These are phyloP conservation scores for Apeira syringaria DNA, from an alignment of 2,888 invertebrate species.

Conservation along the genomic window DNA sequence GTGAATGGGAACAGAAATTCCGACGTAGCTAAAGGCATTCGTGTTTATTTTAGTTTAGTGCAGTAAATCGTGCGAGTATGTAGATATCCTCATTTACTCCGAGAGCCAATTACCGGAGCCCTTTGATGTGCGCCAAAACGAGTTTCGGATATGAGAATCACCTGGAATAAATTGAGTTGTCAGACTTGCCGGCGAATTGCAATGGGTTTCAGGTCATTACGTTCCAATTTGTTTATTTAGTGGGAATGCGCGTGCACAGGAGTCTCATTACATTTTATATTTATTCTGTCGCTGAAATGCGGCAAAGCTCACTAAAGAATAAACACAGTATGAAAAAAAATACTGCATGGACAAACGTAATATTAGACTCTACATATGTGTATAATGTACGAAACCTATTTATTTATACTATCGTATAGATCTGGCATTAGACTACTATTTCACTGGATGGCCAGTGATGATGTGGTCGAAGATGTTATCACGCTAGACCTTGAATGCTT, in stretches of 20 bases:
- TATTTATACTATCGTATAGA: too few species aligned
- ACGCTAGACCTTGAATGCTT: too few species aligned
- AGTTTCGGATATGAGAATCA: slow-evolving; percentile 65
- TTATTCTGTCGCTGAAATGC: not conserved
- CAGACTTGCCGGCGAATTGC: slow-evolving; percentile 46
- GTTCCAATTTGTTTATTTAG: slow-evolving; percentile 55
- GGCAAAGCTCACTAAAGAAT: too few species aligned
- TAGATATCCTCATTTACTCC: slow-evolving; percentile 41
- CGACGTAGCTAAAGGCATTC: slow-evolving; percentile 7
- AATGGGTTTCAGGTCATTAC: slow-evolving; percentile 53
- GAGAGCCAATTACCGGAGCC: slow-evolving; percentile 66
- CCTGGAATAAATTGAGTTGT: slow-evolving; percentile 74
- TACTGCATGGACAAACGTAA: too few species aligned
- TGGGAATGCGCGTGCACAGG: slow-evolving; percentile 9
- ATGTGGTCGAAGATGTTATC: too few species aligned
- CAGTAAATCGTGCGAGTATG: slow-evolving; percentile 27
- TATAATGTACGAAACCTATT: too few species aligned
- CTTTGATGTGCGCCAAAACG: slow-evolving; percentile 70
- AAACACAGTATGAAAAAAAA: too few species aligned
- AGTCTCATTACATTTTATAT: slow-evolving; percentile 23
- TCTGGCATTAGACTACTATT: too few species aligned
- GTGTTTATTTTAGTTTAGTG: slow-evolving; percentile 28
- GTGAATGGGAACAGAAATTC: slow-evolving; percentile 20
- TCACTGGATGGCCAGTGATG: too few species aligned
- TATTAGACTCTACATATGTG: too few species aligned